These are phyloP conservation scores for Narcine bancroftii DNA, from an alignment of 2,113 vertebrate genomes.

Conservation along the genomic window DNA sequence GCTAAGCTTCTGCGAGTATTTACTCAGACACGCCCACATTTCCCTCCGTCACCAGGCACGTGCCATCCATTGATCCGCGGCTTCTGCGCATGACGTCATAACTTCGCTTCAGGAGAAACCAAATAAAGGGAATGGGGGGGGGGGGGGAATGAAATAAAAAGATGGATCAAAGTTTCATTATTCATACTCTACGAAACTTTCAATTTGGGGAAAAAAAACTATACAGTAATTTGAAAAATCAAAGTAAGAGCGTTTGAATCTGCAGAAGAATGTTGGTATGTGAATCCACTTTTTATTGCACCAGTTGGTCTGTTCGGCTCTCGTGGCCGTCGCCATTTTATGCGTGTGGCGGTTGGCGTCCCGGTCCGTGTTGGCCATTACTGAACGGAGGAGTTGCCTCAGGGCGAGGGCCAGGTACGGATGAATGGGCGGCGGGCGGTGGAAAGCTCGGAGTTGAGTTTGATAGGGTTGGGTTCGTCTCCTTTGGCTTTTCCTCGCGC, in stretches of 20 bases:
- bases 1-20: no score
- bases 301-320: background rate
- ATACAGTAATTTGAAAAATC: background rate
- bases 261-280: no score
- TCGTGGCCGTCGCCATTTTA: constrained; percentile 13
- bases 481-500: no score
- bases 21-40: no score
- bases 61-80: no score
- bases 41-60: no score
- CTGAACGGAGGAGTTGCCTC: no score
- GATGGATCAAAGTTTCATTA: background rate
- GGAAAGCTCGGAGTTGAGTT: background rate
- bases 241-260: background rate
- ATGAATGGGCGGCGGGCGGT: background rate
- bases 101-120: background rate
- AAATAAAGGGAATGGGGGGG: background rate
- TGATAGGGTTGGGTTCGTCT: background rate
- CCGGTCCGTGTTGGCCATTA: background rate
- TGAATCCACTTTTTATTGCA: background rate
- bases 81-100: background rate
- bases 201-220: no score
- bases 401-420: background rate
- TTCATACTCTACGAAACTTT: background rate
- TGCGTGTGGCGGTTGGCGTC: background rate
- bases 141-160: background rate